Evolutionary conservation across 2,888 invertebrate genomes (phyloP).

Genomic region (Acrocera orbiculus): DNA sequence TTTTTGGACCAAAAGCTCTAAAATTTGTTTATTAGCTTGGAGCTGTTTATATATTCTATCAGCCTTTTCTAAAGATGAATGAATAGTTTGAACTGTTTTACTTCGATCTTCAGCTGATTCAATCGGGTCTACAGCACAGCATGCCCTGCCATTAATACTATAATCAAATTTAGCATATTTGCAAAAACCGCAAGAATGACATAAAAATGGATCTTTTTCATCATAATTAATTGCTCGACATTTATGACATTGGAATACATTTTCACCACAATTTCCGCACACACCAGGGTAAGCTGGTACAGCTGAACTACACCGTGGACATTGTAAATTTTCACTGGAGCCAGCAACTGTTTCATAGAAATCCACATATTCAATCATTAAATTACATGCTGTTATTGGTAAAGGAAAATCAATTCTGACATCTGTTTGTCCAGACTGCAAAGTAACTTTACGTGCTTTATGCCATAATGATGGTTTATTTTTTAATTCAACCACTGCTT

Average conservation of each 20-base stretch:
- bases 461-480: slow-evolving; percentile 95
- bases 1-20: slow-evolving; percentile 71
- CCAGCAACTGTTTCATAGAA: slow-evolving; percentile 87
- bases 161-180: slow-evolving; percentile 99
- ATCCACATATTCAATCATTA: slow-evolving; percentile 97
- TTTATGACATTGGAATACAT: slow-evolving; percentile 98
- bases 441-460: slow-evolving; percentile 79
- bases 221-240: slow-evolving; percentile 98
- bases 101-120: slow-evolving; percentile 93
- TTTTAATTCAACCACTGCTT: slow-evolving; percentile 93
- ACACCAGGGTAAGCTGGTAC: slow-evolving; percentile 97
- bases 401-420: slow-evolving; percentile 93
- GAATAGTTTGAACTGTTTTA: slow-evolving; percentile 84
- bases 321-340: slow-evolving; percentile 84
- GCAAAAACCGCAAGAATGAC: slow-evolving; percentile 97
- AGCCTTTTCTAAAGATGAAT: slow-evolving; percentile 79
- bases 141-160: slow-evolving; percentile 74
- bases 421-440: slow-evolving; percentile 85
- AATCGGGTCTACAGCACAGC: slow-evolving; percentile 93
- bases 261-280: slow-evolving; percentile 71
- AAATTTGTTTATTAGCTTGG: slow-evolving; percentile 71
- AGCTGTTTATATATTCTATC: slow-evolving; percentile 86
- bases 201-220: slow-evolving; percentile 96
- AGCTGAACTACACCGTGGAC: slow-evolving; percentile 88
- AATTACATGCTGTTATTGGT: slow-evolving; percentile 92